Evolutionary conservation across 2,888 invertebrate genomes (phyloP).

Genomic region (Lissonota sp.): DNA sequence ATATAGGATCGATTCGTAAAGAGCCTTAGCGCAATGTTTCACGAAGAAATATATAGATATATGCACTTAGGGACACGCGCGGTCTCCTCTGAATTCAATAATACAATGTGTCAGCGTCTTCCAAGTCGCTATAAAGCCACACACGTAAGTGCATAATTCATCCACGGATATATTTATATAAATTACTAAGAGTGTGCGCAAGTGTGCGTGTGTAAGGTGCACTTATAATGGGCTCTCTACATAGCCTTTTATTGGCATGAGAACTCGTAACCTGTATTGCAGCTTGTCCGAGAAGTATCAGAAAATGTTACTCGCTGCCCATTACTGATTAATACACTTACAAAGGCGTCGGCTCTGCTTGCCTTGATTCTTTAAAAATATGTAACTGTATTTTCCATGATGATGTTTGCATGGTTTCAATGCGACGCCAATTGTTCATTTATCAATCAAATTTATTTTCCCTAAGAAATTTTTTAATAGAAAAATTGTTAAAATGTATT

Average conservation of each 20-base stretch:
- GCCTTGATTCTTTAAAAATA: too few relatives aligned
- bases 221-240: conserved; percentile 6
- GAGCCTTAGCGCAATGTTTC: conserved; percentile 42
- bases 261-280: conserved; percentile 2
- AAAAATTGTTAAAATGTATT: neutral
- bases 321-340: neutral
- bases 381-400: neutral
- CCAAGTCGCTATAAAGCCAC: conserved; percentile 7
- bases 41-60: neutral
- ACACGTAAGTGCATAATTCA: neutral
- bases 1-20: conserved; percentile 54
- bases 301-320: neutral
- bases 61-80: neutral
- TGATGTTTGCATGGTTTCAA: neutral
- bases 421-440: neutral
- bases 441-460: neutral
- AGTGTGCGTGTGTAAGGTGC: neutral
- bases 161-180: neutral
- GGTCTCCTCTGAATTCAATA: conserved; percentile 12
- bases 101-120: conserved; percentile 51
- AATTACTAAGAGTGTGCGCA: neutral
- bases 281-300: neutral
- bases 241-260: conserved; percentile 30
- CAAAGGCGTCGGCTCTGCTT: too few relatives aligned
- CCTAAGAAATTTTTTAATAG: neutral